Conservation (phyloP, 2,113 vertebrate genomes). For the Labrus mixtus region DNA sequence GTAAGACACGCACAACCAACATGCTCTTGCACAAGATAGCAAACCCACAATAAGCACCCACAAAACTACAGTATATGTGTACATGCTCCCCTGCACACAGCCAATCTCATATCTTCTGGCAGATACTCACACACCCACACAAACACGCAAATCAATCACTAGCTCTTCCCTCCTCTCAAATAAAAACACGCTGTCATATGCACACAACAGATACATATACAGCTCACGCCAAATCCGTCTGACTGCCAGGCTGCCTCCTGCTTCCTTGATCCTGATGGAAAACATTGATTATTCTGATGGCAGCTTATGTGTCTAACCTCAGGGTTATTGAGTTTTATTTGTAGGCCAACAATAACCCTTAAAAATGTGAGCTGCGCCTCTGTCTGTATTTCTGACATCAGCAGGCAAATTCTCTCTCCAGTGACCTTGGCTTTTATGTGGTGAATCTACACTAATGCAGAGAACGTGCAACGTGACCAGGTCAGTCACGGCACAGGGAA, state of each 20-base stretch:
- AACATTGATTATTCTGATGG: slow-evolving; percentile 64
- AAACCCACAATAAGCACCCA: slow-evolving; percentile 17
- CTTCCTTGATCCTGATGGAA: slow-evolving; percentile 56
- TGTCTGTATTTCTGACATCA: slow-evolving; percentile 56
- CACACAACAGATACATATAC: slow-evolving; percentile 33
- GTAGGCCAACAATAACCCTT: slow-evolving; percentile 45
- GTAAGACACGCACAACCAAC: slow-evolving; percentile 43
- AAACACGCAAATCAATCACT: slow-evolving; percentile 70
- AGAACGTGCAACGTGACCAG: slow-evolving; percentile 30
- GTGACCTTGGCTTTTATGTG: slow-evolving; percentile 65
- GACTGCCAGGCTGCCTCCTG: slow-evolving; percentile 50
- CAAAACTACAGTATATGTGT: slow-evolving; percentile 25
- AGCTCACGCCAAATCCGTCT: slow-evolving; percentile 26
- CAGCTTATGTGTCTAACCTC: slow-evolving; percentile 43
- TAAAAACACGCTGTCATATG: slow-evolving; percentile 38
- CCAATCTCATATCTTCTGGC: slow-evolving; percentile 57
- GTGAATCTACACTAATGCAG: slow-evolving; percentile 23
- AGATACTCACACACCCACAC: slow-evolving; percentile 59
- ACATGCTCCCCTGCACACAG: slow-evolving; percentile 13
- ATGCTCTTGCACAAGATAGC: slow-evolving; percentile 11
- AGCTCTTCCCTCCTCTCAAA: slow-evolving; percentile 29
- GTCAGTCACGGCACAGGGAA: slow-evolving; percentile 34
- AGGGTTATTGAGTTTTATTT: slow-evolving; percentile 46
- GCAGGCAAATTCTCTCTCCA: slow-evolving; percentile 31
- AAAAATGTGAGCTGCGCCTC: slow-evolving; percentile 29